phyloP scores from a whole-genome alignment of 1,140 invertebrate genomes.

The Gonatopus flavifemur region DNA sequence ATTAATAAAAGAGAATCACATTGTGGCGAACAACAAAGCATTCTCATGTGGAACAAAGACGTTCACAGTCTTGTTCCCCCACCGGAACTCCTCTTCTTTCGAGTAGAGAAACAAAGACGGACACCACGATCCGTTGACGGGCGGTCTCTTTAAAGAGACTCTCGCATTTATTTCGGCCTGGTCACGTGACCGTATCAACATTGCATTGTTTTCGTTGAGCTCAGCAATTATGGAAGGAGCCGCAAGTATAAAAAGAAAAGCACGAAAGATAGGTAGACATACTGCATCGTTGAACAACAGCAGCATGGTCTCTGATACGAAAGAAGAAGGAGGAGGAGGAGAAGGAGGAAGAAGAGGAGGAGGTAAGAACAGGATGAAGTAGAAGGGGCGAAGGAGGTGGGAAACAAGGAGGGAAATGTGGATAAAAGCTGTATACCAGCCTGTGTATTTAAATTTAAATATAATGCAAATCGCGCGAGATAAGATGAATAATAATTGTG shows the following conservation, averaged over 20 bases:
- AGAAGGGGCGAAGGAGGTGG: constrained; percentile 18
- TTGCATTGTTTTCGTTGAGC: constrained; percentile 40
- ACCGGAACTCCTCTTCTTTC: no score
- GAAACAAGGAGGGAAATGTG: no score
- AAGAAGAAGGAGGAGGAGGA: constrained; percentile 26
- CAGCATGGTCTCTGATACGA: constrained; percentile 18
- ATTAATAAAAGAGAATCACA: no score
- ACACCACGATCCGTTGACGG: no score
- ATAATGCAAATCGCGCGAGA: constrained; percentile 50
- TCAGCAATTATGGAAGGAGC: constrained; percentile 35
- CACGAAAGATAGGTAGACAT: constrained; percentile 21
- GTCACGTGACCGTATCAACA: constrained; percentile 39
- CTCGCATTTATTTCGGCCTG: constrained; percentile 32
- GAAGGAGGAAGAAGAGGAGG: constrained; percentile 17
- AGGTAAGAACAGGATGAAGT: constrained; percentile 13
- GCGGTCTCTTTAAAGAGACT: neutral
- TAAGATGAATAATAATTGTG: constrained; percentile 51
- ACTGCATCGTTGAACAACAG: constrained; percentile 7
- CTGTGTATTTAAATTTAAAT: constrained; percentile 48
- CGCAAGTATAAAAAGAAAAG: constrained; percentile 26
- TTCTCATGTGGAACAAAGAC: no score
- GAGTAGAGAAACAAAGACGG: no score
- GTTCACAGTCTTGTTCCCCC: no score
- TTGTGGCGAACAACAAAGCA: no score
- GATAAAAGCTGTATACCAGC: no score